Evolutionary conservation across 2,113 vertebrate species (phyloP).

Genomic region (Gopherus flavomarginatus): DNA sequence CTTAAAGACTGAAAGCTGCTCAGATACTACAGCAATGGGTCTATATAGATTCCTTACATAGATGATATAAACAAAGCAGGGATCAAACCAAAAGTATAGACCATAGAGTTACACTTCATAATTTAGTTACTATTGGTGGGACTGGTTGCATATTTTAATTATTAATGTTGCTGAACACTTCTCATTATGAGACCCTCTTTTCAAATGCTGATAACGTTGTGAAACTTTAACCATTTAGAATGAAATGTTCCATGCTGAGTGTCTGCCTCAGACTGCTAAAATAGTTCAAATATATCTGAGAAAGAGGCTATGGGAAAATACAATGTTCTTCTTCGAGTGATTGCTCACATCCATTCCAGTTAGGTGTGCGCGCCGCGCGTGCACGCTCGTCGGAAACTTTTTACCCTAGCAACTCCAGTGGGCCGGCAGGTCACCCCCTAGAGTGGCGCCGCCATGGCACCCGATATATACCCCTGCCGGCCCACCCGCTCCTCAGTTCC

Average conservation of each 20-base stretch:
- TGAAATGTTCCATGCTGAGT: not conserved
- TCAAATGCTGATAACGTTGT: not conserved
- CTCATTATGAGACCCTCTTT: not conserved
- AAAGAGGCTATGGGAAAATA: not conserved
- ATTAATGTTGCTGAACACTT: not conserved
- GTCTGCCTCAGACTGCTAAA: not conserved
- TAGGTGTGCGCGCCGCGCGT: no score
- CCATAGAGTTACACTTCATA: not conserved
- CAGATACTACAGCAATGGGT: not conserved
- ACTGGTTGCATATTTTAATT: not conserved
- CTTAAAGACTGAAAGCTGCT: not conserved
- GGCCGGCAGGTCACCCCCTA: no score
- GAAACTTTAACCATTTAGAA: not conserved
- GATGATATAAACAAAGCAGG: not conserved
- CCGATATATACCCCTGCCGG: no score
- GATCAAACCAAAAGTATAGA: not conserved
- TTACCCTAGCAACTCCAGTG: no score
- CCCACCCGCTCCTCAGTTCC: no score
- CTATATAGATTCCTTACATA: not conserved
- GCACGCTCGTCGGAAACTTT: no score
- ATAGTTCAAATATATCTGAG: not conserved
- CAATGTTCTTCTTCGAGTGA: no score
- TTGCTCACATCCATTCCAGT: no score
- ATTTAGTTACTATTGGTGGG: not conserved
- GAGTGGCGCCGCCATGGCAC: no score